These are phyloP conservation scores for Chascanopsetta lugubris DNA, from an alignment of 2,113 vertebrate species.

Conservation along the genomic window DNA sequence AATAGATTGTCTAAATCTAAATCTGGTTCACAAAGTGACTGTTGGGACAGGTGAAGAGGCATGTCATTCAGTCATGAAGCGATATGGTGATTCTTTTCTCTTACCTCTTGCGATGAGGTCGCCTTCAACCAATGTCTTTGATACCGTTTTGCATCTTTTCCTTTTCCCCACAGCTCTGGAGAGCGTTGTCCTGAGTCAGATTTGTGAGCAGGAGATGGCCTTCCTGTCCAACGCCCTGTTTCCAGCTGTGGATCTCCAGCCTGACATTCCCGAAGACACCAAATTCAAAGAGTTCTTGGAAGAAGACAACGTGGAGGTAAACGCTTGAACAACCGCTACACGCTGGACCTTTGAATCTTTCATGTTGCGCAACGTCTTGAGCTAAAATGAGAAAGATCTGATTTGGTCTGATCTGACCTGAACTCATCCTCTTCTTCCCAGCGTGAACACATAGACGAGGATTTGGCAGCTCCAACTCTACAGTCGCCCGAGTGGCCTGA, in stretches of 20 bases:
- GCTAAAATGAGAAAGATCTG: neutral
- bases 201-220: constrained; percentile 79
- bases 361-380: neutral
- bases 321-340: too few species aligned
- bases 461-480: neutral
- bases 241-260: constrained; percentile 15
- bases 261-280: neutral
- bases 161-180: constrained; percentile 76
- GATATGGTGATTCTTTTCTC: neutral
- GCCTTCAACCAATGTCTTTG: neutral
- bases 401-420: neutral
- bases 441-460: constrained; percentile 40
- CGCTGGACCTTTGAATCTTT: too few species aligned
- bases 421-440: constrained; percentile 12
- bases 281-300: neutral
- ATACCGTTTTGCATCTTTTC: neutral
- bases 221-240: constrained; percentile 40
- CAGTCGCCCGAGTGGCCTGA: neutral
- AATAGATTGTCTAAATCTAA: too few species aligned
- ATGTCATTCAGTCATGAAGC: neutral
- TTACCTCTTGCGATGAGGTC: neutral
- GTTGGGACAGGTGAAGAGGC: too few species aligned
- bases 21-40: too few species aligned
- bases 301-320: constrained; percentile 34
- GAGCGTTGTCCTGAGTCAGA: constrained; percentile 80